phyloP scores from a whole-genome alignment of 2,113 vertebrate genomes.

The Hydrochoerus hydrochaeris region DNA sequence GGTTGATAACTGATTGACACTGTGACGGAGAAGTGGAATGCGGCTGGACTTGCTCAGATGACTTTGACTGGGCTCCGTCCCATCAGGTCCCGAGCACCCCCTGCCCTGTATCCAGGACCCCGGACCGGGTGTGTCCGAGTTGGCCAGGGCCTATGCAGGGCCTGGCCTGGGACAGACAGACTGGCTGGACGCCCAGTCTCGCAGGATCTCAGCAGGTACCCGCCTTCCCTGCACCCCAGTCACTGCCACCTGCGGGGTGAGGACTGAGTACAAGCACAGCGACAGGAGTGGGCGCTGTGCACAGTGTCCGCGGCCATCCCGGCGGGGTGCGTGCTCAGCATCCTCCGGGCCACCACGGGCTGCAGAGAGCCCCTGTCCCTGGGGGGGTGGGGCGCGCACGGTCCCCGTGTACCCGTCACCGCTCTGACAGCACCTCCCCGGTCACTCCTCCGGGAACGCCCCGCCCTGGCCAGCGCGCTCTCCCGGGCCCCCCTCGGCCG shows the following conservation, averaged over 20 bases:
- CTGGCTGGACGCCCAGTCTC: background rate
- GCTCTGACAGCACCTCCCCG: background rate
- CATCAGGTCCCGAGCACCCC: background rate
- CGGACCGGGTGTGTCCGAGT: background rate
- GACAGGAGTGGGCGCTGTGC: fast-evolving
- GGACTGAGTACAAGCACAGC: background rate
- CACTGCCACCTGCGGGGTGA: background rate
- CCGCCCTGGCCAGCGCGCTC: too few species aligned
- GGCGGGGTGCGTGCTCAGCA: fast-evolving
- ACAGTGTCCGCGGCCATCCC: background rate
- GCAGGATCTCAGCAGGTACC: background rate
- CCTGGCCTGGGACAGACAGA: background rate
- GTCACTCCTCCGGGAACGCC: too few species aligned
- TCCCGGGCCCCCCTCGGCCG: too few species aligned
- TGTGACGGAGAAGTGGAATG: background rate
- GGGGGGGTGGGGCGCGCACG: background rate
- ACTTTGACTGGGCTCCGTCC: background rate
- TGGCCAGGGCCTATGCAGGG: background rate
- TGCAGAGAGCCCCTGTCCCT: background rate
- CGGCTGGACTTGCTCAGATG: background rate
- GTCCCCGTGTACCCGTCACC: background rate
- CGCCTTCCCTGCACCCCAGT: background rate
- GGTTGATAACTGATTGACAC: background rate
- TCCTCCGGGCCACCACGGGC: background rate
- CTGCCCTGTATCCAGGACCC: background rate